Conservation (phyloP, 2,113 vertebrate species). For the Naja naja region DNA sequence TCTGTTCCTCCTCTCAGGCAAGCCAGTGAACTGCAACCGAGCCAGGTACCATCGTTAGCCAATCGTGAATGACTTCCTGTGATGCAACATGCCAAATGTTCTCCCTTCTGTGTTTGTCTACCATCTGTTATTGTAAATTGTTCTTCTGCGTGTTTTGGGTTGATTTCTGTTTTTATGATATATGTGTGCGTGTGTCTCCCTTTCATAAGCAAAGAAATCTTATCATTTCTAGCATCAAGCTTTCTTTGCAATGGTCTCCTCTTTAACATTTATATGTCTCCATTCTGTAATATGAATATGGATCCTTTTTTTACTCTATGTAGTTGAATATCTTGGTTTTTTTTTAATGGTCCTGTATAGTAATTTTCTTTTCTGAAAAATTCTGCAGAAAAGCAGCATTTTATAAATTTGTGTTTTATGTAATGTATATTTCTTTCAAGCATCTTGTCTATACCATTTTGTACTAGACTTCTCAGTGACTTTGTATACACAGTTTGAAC, state of each 20-base stretch:
- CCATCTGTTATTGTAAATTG: conserved; percentile 70
- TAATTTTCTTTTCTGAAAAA: conserved; percentile 73
- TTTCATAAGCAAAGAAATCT: conserved; percentile 60
- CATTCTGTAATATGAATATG: conserved; percentile 75
- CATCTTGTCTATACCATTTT: conserved; percentile 68
- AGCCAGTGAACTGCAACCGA: conserved; percentile 80
- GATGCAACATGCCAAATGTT: conserved; percentile 76
- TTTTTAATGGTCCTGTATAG: conserved; percentile 56
- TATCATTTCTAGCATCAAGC: conserved; percentile 34
- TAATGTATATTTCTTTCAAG: conserved; percentile 72
- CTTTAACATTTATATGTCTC: conserved; percentile 65
- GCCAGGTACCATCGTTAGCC: conserved; percentile 88
- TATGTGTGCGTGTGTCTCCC: conserved; percentile 54
- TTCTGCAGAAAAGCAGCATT: conserved; percentile 66
- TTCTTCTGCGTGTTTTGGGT: conserved; percentile 48
- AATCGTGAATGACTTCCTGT: conserved; percentile 81
- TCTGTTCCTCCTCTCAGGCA: conserved; percentile 82
- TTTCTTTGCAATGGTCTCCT: conserved; percentile 65
- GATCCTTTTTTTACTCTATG: conserved; percentile 70
- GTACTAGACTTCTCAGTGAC: conserved; percentile 64
- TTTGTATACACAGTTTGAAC: conserved; percentile 72
- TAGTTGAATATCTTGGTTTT: conserved; percentile 42
- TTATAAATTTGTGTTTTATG: conserved; percentile 76
- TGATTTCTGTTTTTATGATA: conserved; percentile 53
- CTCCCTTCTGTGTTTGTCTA: conserved; percentile 77